Evolutionary conservation across 35 echinoderm and acorn worm species (phyloP).

Genomic region (Hemicentrotus pulcherrimus): DNA sequence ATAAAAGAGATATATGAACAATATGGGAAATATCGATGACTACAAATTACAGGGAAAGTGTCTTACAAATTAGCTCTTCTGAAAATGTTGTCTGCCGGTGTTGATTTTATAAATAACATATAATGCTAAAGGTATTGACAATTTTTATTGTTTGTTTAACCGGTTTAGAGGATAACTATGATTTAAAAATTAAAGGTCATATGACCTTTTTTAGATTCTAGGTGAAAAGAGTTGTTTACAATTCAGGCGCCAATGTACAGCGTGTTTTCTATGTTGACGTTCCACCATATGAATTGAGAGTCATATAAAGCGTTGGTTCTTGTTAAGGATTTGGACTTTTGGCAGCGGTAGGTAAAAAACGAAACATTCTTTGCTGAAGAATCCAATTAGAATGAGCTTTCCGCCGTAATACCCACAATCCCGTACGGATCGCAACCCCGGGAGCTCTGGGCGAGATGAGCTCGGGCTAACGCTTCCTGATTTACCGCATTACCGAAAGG

Average conservation of each 20-base stretch:
- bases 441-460: not conserved
- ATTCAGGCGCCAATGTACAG: not conserved
- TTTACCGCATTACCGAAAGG: not conserved
- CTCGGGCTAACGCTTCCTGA: not conserved
- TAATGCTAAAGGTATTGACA: no score
- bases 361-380: slow-evolving; percentile 1
- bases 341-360: not conserved
- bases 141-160: no score
- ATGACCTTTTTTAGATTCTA: no score
- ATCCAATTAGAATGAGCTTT: slow-evolving; percentile 36
- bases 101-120: no score
- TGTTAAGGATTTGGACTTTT: not conserved
- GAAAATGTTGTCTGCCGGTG: no score
- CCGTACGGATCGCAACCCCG: not conserved
- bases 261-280: not conserved
- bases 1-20: not conserved
- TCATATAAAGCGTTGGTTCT: not conserved
- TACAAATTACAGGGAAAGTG: no score
- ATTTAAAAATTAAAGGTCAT: no score
- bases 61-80: no score
- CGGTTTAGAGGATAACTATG: no score
- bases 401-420: slow-evolving; percentile 26
- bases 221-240: not conserved
- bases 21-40: not conserved
- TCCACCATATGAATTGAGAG: not conserved